Conservation (phyloP, 1,140 invertebrate species). For the Drosophila pseudoobscura region DNA sequence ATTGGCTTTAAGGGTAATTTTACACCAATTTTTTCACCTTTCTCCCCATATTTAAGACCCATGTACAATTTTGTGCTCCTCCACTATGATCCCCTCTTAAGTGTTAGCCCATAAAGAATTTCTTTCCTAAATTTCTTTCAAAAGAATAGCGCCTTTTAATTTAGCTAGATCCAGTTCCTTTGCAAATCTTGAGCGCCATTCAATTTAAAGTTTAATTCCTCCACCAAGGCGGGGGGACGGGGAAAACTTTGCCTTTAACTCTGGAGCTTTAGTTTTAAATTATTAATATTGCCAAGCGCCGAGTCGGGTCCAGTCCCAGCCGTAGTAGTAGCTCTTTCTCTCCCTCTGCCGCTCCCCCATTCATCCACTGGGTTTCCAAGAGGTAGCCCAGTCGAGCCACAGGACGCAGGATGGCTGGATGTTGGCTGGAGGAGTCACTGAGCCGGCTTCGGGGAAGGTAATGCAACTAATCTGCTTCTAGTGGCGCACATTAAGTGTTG, state of each 20-base stretch:
- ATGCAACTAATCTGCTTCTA: constrained; percentile 81
- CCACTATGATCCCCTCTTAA: too few species aligned
- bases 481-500: constrained; percentile 81
- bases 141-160: too few species aligned
- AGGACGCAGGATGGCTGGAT: not conserved
- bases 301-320: constrained; percentile 15
- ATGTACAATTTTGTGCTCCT: too few species aligned
- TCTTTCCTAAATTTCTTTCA: too few species aligned
- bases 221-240: not conserved
- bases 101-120: too few species aligned
- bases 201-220: constrained; percentile 46
- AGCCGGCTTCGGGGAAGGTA: constrained; percentile 40
- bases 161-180: too few species aligned
- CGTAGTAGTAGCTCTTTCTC: constrained; percentile 3
- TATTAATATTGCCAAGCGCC: constrained; percentile 56
- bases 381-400: not conserved
- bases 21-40: too few species aligned
- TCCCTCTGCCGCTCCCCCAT: too few species aligned
- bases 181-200: constrained; percentile 22
- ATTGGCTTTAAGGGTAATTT: too few species aligned
- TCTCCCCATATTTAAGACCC: too few species aligned
- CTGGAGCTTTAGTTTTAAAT: constrained; percentile 51
- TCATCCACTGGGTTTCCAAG: not conserved
- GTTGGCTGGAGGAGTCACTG: constrained; percentile 36
- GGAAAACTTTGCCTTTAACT: constrained; percentile 47